Evolutionary conservation across 2,888 invertebrate genomes (phyloP).

Genomic region (Drosophila pegasa): DNA sequence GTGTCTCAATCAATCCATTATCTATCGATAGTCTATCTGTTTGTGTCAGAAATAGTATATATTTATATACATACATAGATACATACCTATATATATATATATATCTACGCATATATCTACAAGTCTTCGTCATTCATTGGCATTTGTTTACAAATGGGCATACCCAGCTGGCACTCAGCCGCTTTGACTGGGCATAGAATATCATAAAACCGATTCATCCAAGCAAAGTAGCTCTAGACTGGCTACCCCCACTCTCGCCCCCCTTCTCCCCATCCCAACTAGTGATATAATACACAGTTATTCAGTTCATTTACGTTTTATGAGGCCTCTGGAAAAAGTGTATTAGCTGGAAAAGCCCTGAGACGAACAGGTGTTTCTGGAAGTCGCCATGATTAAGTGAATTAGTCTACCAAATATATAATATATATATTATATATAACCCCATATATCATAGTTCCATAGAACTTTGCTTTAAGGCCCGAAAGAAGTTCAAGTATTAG

Average conservation of each 20-base stretch:
- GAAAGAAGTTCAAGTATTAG: background rate
- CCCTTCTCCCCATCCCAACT: too few species aligned
- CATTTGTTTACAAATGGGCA: background rate
- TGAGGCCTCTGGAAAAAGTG: background rate
- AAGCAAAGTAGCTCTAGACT: background rate
- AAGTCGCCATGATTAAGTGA: background rate
- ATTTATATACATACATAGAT: background rate
- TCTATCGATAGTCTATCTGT: too few species aligned
- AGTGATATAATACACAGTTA: slow-evolving; percentile 9
- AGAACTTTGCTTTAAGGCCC: too few species aligned
- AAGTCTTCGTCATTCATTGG: background rate
- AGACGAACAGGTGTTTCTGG: background rate
- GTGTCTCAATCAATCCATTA: too few species aligned
- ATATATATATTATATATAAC: background rate
- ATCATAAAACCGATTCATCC: background rate
- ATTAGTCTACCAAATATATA: background rate
- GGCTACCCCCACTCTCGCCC: background rate
- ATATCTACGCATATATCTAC: too few species aligned
- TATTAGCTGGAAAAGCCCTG: background rate
- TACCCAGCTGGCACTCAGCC: background rate
- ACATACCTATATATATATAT: background rate
- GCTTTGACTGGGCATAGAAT: background rate
- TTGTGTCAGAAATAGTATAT: background rate
- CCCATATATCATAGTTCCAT: background rate
- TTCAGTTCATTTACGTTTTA: slow-evolving; percentile 4